Evolutionary conservation across 2,113 vertebrate species (phyloP), one percentile per base, ranked within the genome.

Genomic region (Procapra przewalskii): DNA sequence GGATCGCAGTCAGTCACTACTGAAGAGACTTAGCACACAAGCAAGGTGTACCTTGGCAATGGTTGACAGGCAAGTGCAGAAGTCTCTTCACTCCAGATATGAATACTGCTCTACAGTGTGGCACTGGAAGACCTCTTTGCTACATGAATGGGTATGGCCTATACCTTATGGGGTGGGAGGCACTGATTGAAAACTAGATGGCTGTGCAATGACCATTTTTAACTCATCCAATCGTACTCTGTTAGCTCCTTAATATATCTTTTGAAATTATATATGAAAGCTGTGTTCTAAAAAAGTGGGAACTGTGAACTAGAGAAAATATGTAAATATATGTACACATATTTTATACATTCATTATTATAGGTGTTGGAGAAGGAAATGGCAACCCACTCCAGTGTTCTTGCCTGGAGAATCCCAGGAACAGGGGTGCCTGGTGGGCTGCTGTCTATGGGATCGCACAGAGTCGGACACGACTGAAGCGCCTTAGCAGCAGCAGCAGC

Each of bases 231-330:
- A 16, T 86, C 90, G 16, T 83, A 52, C 6, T 54, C 9, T 48
- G 52, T 90, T 90, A 62, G 23, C 23, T 88, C 60, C 36, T 23
- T 36, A n/a, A 57, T 11, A 54, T 79, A 60, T 50, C 57, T 88
- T 88, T 88, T 84, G 17, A 71, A 79, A 52, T 95, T 89, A 67
- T 55, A 36, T 75, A 60, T 97, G 60, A 92, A 92, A 92, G 17
- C 7, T 40, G 31, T 89, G 11, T 94, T 64, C 33, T 80, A 55
- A 9, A 85, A 88, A 90, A 90, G 33, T 79, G 57, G 54, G 52
- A 75, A 7, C 27, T 33, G 11, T 83, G 21, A 88, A 14, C 27
- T 85, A 17, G 25, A 62, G 12, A 11, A 75, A 88, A 83, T 55
- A 67, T 19, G 15, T 79, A 48, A 54, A 45, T 60, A 29, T 48